Base-by-base conservation (phyloP, 1,140 invertebrate genomes). In the Chelonus insularis region DNA sequence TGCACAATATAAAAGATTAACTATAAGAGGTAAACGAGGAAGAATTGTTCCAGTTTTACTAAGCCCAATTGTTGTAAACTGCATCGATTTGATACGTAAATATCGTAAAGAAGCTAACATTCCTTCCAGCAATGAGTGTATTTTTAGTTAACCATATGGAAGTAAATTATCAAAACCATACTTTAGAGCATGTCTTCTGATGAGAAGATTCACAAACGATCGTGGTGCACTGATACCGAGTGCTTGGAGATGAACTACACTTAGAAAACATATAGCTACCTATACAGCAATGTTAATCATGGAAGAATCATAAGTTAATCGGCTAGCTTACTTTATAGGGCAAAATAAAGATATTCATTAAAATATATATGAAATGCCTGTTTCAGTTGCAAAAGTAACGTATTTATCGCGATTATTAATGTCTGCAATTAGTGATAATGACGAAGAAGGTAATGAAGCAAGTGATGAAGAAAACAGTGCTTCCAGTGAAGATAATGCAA, bases 331-430 rank as follows among this genome's bases (percentile, higher is more conserved):
- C 16, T 52, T 52, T 18, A 52, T 52, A 21, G 50, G 50, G 4
- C 50, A 52, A 7, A 18, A 52, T 52, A 52, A 52, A 52, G 50
- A 52, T 29, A 52, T 52, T 5, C 50, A 52, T 29, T 25, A 36
- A 20, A 16, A 8, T 47, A 47, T 47, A 8, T 47, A 47, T 18
- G 8, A 21, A 52, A 12, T 52, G 20, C 50, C 50, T 6, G 23
- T 52, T 4, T 16, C 50, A n/a, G 50, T 52, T n/a, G 50, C 50
- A 4, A 21, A 52, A 34, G 25, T 52, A 8, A 52, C 50, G 6
- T 18, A 52, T n/a, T 18, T 52, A 6, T 52, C 50, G 4, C 4
- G 23, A 18, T 36, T 52, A 8, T 34, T 34, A 6, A 20, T 29
- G 5, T 18, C 50, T 4, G 50, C 50, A 11, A 52, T 52, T n/a